Base-by-base conservation (phyloP, 1,140 invertebrate genomes). In the Cydia strobilella region DNA sequence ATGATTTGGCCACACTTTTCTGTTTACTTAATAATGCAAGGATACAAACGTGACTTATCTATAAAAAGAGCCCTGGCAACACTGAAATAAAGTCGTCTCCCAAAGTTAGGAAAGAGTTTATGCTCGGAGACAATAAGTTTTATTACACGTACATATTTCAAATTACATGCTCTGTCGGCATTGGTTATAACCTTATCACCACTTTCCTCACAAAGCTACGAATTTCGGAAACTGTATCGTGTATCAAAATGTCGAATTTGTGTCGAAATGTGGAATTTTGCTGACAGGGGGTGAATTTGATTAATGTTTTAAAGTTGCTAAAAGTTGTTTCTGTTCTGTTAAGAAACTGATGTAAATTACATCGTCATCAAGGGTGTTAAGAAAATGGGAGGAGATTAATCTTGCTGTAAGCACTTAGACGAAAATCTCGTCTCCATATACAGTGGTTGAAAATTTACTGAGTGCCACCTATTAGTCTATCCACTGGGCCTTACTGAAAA, bases 91-190 rank as follows among this genome's bases (percentile, higher is more conserved):
- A 25, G 31, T 31, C 31, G 5, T 31, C 13, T 51, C 2, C 15
- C n/a, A 51, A 51, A 51, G 48, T 18, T 51, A 51, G 13, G 48
- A 18, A 51, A 18, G 48, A 51, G 48, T 6, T 51, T 15, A 18
- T 6, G 48, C 13, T 45, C 42, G 12, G 48, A 51, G 48, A 51
- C 13, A n/a, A 15, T 15, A 45, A 13, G 48, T 51, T 51, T 51
- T 13, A 13, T 45, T 6, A 6, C 31, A 45, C 13, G 42, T 45
- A 13, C 48, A 18, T 51, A 51, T 51, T 51, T 51, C 48, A n/a
- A 51, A 51, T 51, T 51, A 51, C 51, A 54, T 48, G 45, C 51
- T 18, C 51, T 54, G 51, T n/a, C 51, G 51, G n/a, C n/a, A 54
- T 54, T 54, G 51, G 51, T 18, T 18, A 54, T 18, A n/a, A n/a